Conservation (phyloP, 2,888 invertebrate species). For the Harpalus rufipes region DNA sequence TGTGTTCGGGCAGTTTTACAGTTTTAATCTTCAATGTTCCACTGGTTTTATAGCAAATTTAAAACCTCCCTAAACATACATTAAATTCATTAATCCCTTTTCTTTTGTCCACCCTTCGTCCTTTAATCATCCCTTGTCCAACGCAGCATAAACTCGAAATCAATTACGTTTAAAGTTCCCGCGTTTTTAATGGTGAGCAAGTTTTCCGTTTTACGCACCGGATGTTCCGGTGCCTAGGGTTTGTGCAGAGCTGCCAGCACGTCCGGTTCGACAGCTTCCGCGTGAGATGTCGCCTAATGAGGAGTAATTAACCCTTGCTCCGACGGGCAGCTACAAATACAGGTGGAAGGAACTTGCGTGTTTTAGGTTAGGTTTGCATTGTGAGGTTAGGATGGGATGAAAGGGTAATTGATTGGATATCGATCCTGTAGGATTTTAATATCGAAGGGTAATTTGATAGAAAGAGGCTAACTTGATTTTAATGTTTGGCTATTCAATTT, state of each 20-base stretch:
- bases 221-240: background rate
- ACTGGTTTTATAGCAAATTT: too few species aligned
- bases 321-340: background rate
- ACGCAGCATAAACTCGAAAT: conserved; percentile 13
- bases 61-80: background rate
- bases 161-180: conserved; percentile 11
- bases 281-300: conserved; percentile 39
- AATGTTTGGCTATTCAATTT: too few species aligned
- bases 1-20: too few species aligned
- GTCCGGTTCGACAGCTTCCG: conserved; percentile 27
- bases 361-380: background rate
- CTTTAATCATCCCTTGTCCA: conserved; percentile 2
- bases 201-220: conserved; percentile 15
- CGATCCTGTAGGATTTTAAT: too few species aligned
- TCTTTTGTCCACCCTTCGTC: background rate
- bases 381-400: background rate
- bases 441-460: too few species aligned
- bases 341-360: background rate
- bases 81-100: background rate
- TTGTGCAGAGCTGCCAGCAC: background rate
- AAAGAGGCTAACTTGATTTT: too few species aligned
- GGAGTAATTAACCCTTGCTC: conserved; percentile 20
- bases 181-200: conserved; percentile 13
- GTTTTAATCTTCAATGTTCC: too few species aligned
- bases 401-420: too few species aligned